Percentiles rank a stretch among this genome's conserved stretches.
These are phyloP conservation scores for Nymphalis polychloros DNA, from an alignment of 2,888 invertebrate species.

Conservation along the genomic window DNA sequence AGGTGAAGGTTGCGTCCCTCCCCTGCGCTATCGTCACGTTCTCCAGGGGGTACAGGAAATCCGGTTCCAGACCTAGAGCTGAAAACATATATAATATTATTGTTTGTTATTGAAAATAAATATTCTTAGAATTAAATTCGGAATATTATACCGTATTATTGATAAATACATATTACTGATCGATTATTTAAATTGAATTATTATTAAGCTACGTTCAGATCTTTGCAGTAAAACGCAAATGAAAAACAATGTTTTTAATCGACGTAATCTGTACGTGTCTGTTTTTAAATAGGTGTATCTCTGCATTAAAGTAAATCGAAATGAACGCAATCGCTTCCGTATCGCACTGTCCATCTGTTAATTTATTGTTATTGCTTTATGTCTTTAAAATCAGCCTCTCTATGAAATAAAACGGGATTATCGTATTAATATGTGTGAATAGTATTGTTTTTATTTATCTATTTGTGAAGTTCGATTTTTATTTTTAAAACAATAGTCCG, in stretches of 20 bases:
- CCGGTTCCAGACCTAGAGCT: constrained; percentile 89
- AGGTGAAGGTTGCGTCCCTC: constrained; percentile 91
- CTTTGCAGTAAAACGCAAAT: constrained; percentile 12
- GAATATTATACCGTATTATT: background rate
- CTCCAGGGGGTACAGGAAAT: constrained; percentile 89
- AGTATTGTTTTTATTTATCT: too few species aligned
- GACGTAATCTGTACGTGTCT: constrained; percentile 44
- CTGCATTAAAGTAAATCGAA: constrained; percentile 47
- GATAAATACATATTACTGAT: background rate
- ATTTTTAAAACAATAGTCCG: too few species aligned
- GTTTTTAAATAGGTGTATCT: constrained; percentile 46
- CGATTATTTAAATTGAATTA: background rate
- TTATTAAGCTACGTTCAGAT: constrained; percentile 1
- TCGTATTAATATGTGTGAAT: background rate
- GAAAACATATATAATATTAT: constrained; percentile 67
- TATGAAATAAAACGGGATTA: background rate
- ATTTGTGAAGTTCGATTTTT: too few species aligned
- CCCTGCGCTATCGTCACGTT: constrained; percentile 92
- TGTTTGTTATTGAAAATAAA: background rate
- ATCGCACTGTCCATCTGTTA: constrained; percentile 44
- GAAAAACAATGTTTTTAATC: constrained; percentile 41
- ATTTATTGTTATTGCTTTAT: constrained; percentile 42
- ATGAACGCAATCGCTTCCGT: constrained; percentile 44
- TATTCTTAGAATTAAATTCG: background rate
- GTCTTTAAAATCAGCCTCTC: constrained; percentile 14